Evolutionary conservation across 1,140 invertebrate species (phyloP).

Genomic region (Tetragnatha versicolor): DNA sequence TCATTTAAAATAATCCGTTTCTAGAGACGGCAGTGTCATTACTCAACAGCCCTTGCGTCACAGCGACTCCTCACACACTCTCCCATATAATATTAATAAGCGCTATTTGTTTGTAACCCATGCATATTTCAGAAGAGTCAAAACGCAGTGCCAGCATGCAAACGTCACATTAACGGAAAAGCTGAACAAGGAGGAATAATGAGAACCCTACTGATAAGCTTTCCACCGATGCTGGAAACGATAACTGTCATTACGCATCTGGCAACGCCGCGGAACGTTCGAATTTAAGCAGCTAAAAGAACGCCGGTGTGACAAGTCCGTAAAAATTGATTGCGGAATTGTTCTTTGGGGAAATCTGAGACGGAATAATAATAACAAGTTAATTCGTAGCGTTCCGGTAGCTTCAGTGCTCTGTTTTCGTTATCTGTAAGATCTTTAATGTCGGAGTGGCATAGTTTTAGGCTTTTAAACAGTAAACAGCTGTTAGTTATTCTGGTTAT

Average conservation of each 20-base stretch:
- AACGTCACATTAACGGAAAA: conserved; percentile 15
- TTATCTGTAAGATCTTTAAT: no score
- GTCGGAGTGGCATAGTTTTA: no score
- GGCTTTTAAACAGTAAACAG: no score
- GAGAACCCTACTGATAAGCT: conserved; percentile 5
- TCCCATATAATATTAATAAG: conserved; percentile 18
- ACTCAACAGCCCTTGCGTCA: neutral
- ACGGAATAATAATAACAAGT: conserved; percentile 19
- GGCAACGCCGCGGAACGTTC: neutral
- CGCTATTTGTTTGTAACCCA: neutral
- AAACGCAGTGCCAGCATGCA: conserved; percentile 9
- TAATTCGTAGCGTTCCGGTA: no score
- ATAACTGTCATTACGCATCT: conserved; percentile 23
- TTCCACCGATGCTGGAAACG: conserved; percentile 5
- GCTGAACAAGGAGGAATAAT: neutral
- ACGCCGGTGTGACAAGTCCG: neutral
- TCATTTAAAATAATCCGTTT: no score
- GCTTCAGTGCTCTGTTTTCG: no score
- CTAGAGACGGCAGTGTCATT: no score
- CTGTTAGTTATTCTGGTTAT: no score
- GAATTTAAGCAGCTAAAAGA: no score
- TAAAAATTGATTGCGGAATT: conserved; percentile 27
- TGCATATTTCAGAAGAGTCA: neutral
- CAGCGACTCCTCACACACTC: no score
- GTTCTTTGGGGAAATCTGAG: conserved; percentile 16